Conservation (phyloP, 2,797 vertebrate genomes). For the Eremophila alpestris region DNA sequence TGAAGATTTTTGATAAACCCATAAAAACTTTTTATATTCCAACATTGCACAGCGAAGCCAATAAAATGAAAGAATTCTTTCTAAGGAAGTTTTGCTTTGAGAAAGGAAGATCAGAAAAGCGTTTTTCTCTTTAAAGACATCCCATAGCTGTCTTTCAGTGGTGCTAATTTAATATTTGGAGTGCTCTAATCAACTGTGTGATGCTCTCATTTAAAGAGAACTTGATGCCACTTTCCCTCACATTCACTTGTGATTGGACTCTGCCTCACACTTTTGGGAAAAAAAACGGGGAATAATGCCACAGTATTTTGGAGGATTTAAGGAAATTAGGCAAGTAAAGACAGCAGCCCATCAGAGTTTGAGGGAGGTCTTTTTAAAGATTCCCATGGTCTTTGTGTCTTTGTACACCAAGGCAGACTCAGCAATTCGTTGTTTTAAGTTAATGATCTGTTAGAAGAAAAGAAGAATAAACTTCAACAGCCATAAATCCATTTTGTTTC, state of each 20-base stretch:
- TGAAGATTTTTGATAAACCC: neutral
- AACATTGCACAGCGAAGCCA: neutral
- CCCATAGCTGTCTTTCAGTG: neutral
- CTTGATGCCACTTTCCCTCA: neutral
- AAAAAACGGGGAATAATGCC: neutral
- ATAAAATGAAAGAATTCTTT: neutral
- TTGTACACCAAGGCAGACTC: neutral
- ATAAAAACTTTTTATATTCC: neutral
- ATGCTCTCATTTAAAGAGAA: neutral
- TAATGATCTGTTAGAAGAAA: constrained; percentile 8
- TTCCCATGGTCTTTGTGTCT: neutral
- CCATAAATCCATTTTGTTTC: neutral
- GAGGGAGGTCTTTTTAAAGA: neutral
- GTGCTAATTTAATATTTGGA: neutral
- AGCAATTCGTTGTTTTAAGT: neutral
- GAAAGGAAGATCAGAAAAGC: neutral
- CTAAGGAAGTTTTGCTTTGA: neutral
- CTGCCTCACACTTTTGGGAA: neutral
- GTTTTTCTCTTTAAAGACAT: neutral
- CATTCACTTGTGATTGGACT: accelerated
- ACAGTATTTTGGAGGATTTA: neutral
- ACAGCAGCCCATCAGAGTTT: neutral
- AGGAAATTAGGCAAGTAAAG: neutral
- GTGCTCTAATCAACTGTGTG: neutral
- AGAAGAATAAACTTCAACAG: neutral